Evolutionary conservation across 2,797 vertebrate species (phyloP).

Genomic region (Loris lydekkerianus): DNA sequence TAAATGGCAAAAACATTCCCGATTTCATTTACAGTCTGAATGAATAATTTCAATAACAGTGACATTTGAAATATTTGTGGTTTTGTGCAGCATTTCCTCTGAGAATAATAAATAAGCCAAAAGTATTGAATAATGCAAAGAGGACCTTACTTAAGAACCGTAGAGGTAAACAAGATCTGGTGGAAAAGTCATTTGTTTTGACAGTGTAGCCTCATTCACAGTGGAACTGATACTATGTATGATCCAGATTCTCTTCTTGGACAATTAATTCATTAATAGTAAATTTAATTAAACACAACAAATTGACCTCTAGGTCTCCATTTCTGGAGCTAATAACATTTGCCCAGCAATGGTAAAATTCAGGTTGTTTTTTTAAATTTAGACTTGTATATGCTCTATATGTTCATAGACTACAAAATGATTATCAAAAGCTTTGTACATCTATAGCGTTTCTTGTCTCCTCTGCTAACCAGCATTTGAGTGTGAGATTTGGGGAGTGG

Average conservation of each 20-base stretch:
- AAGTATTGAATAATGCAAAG: constrained; percentile 78
- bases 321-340: constrained; percentile 76
- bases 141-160: constrained; percentile 68
- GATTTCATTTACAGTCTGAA: constrained; percentile 70
- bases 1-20: constrained; percentile 58
- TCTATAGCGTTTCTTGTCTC: neutral
- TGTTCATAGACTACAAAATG: constrained; percentile 66
- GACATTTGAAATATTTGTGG: constrained; percentile 74
- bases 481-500: neutral
- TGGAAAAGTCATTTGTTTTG: constrained; percentile 78
- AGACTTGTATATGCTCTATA: constrained; percentile 66
- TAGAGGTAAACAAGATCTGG: constrained; percentile 66
- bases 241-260: constrained; percentile 60
- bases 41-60: constrained; percentile 72
- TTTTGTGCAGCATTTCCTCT: constrained; percentile 69
- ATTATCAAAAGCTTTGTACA: neutral
- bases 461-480: neutral
- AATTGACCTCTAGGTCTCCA: constrained; percentile 65
- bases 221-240: neutral
- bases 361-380: constrained; percentile 76
- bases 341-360: constrained; percentile 71
- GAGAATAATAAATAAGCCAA: constrained; percentile 78
- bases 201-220: constrained; percentile 50
- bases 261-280: constrained; percentile 83
- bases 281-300: constrained; percentile 81